Conservation (phyloP, 64 coral and sea anemone genomes). For the Astreopora myriophthalma region DNA sequence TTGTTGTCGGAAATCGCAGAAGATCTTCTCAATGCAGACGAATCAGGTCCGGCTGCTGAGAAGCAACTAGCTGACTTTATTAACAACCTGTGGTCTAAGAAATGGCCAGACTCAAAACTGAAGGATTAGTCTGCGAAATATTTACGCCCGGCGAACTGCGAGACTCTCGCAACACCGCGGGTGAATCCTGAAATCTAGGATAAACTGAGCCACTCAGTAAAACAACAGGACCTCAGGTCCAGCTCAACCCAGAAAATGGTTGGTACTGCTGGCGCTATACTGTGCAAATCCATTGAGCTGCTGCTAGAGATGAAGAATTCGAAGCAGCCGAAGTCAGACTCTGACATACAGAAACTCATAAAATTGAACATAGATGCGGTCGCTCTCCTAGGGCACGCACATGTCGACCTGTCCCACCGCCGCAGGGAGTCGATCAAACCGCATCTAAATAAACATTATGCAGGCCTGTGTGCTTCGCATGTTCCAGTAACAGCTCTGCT, state of each 20-base stretch:
- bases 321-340: no score
- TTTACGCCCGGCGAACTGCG: constrained; percentile 22
- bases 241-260: no score
- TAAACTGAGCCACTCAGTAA: no score
- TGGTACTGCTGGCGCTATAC: no score
- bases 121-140: constrained; percentile 41
- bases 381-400: constrained; percentile 38
- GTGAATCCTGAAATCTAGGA: no score
- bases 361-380: no score
- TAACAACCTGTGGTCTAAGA: constrained; percentile 9
- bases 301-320: no score
- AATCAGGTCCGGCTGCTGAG: not conserved
- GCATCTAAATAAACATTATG: constrained; percentile 49
- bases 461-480: not conserved
- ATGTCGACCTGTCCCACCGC: constrained; percentile 19
- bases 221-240: no score
- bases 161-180: no score
- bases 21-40: not conserved
- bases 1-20: constrained; percentile 44
- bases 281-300: no score
- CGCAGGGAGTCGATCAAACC: constrained; percentile 43
- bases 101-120: constrained; percentile 19
- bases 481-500: constrained; percentile 25
- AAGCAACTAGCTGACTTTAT: constrained; percentile 1
- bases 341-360: no score